A percentile compares a stretch with the other conserved stretches of the same genome.
Evolutionary conservation across 2,797 vertebrate species (phyloP).

Genomic region (Chrysolophus pictus): DNA sequence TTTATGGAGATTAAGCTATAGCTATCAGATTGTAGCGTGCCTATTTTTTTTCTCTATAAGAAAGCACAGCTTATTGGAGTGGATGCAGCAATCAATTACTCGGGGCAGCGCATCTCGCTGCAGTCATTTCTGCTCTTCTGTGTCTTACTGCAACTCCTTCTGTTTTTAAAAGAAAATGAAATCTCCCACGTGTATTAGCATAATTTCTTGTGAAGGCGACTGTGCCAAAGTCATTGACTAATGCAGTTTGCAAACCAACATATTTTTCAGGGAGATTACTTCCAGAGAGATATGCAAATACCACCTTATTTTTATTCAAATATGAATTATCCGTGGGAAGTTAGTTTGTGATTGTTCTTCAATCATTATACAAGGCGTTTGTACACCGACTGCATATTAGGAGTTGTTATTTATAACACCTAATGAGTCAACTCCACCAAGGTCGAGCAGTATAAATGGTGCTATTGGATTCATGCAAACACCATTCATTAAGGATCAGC

Average conservation of each 20-base stretch:
- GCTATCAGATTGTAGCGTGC: not conserved
- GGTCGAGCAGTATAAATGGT: not conserved
- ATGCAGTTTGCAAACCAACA: not conserved
- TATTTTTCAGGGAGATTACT: not conserved
- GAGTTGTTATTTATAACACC: conserved; percentile 41
- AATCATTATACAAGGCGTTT: not conserved
- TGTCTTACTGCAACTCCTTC: not conserved
- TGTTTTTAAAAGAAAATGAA: conserved; percentile 15
- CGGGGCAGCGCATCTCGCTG: not conserved
- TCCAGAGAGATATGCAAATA: conserved; percentile 29
- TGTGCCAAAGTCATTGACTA: not conserved
- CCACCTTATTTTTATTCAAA: not conserved
- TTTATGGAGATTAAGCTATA: not conserved
- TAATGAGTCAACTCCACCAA: conserved; percentile 1
- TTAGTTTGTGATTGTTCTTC: conserved; percentile 41
- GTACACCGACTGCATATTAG: not conserved
- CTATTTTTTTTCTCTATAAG: not conserved
- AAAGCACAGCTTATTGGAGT: not conserved
- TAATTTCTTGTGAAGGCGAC: not conserved
- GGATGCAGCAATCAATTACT: not conserved
- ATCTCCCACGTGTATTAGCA: conserved; percentile 15
- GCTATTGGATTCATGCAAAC: not conserved
- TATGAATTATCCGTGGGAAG: conserved; percentile 38
- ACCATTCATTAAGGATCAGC: not conserved
- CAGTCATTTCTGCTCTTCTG: not conserved